Base-by-base conservation (phyloP, 2,888 invertebrate species). In the Autographa gamma region DNA sequence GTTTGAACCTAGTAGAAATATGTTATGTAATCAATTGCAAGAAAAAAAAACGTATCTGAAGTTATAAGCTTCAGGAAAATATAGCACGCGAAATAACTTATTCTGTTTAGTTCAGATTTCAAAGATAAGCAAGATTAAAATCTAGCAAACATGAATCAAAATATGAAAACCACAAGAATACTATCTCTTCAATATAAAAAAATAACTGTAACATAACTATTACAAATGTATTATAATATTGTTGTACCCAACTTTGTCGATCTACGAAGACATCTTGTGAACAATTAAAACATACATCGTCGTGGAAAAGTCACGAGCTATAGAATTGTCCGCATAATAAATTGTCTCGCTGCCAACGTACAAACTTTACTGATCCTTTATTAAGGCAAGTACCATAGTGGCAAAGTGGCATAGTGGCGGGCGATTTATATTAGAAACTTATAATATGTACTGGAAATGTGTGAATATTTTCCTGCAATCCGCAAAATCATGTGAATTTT, bases 321-420 rank as follows among this genome's bases (percentile, higher is more conserved):
- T 81, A 60, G 74, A 82, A 75, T 78, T 77, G 77, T 80, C 81
- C 75, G 78, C 84, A 83, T 86, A 85, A 86, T 85, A 84, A 86
- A 88, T 87, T 85, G 84, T 85, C 81, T 83, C 74, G 79, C 74
- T 73, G 71, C 73, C 76, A 76, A 74, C 77, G 75, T 71, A 74
- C 75, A 74, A 87, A 87, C 74, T 86, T 85, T 71, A 73, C 64
- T 74, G 73, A 76, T 69, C 72, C 76, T 67, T 65, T 74, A 71
- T 74, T 78, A 75, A 60, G 66, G 78, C 63, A 62, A 60, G 7
- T 66, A 82, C n/a, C 13, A 18, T 18, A n/a, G 25, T 25, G 25
- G 25, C 25, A 25, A 2, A 25, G 25, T 25, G 25, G 25, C 25
- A 25, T 25, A 77, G 13, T 79, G 61, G 8, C 0, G 76, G 84